phyloP scores from a whole-genome alignment of 2,797 vertebrate species.

The Sparus aurata region DNA sequence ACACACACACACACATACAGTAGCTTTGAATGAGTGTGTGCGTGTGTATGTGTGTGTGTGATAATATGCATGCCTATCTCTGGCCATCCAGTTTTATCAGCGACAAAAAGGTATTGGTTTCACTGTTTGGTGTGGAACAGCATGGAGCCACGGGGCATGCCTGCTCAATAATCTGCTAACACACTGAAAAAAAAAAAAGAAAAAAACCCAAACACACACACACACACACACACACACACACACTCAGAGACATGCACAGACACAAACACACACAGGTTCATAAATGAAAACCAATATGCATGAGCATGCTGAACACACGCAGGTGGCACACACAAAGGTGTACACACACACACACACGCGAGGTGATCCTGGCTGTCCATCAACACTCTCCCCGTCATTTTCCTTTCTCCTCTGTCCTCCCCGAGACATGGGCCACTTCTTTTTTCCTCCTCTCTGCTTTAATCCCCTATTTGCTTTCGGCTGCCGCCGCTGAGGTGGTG shows the following conservation, averaged over 20 bases:
- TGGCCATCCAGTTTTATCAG: constrained; percentile 78
- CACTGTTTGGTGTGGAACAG: constrained; percentile 77
- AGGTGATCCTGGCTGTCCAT: constrained; percentile 49
- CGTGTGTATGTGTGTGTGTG: constrained; percentile 39
- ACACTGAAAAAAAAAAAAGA: constrained; percentile 29
- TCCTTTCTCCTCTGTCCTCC: constrained; percentile 40
- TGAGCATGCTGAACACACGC: constrained; percentile 36
- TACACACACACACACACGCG: constrained; percentile 4
- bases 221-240: constrained; percentile 25
- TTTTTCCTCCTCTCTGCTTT: constrained; percentile 55
- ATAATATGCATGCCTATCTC: constrained; percentile 83
- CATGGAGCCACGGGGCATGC: constrained; percentile 74
- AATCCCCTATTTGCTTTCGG: constrained; percentile 62
- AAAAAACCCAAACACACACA: not conserved
- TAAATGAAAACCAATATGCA: constrained; percentile 48
- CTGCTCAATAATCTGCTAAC: constrained; percentile 77
- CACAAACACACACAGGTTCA: constrained; percentile 22
- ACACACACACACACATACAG: constrained; percentile 8
- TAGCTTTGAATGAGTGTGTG: constrained; percentile 34
- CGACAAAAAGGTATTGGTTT: constrained; percentile 79
- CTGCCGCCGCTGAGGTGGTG: constrained; percentile 32
- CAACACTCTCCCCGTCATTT: constrained; percentile 50
- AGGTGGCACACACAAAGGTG: constrained; percentile 33
- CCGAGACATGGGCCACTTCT: constrained; percentile 40
- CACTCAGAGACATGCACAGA: constrained; percentile 21